Percentiles rank a stretch among this genome's conserved stretches.
Evolutionary conservation across 2,113 vertebrate species (phyloP).

Genomic region (Mesembrinibis cayennensis): DNA sequence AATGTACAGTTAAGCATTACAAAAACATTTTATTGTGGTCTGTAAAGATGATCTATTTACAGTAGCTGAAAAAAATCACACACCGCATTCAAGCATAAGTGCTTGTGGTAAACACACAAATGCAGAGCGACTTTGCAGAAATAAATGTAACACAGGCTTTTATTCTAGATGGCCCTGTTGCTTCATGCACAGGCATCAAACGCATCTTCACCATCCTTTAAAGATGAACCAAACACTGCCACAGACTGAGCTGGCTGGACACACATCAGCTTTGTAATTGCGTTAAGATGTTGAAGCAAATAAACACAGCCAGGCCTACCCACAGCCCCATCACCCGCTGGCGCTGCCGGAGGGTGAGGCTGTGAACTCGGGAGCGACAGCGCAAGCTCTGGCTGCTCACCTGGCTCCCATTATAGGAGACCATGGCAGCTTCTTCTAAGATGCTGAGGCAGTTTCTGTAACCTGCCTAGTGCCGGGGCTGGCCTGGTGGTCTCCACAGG

Average conservation of each 20-base stretch:
- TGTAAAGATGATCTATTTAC: constrained; percentile 45
- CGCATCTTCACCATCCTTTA: not conserved
- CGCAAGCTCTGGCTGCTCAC: fast-evolving
- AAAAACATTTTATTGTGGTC: constrained; percentile 51
- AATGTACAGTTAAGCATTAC: constrained; percentile 46
- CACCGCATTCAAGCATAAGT: not conserved
- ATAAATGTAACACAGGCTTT: not conserved
- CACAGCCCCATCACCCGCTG: not conserved
- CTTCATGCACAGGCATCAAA: not conserved
- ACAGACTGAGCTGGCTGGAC: not conserved
- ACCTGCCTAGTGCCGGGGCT: not conserved
- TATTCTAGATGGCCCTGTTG: not conserved
- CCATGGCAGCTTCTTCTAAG: not conserved
- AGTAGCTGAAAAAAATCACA: not conserved
- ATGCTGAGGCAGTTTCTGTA: not conserved
- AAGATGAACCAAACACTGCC: not conserved
- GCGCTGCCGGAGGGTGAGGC: not conserved
- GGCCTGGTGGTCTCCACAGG: not conserved
- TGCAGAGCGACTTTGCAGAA: not conserved
- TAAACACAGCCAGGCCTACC: not conserved
- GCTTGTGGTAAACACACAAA: not conserved
- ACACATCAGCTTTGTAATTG: not conserved
- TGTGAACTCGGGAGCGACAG: not conserved
- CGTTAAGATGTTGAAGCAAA: not conserved
- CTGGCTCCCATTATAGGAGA: fast-evolving